Conservation (phyloP, 2,888 invertebrate species). For the Heliothis peltigera region DNA sequence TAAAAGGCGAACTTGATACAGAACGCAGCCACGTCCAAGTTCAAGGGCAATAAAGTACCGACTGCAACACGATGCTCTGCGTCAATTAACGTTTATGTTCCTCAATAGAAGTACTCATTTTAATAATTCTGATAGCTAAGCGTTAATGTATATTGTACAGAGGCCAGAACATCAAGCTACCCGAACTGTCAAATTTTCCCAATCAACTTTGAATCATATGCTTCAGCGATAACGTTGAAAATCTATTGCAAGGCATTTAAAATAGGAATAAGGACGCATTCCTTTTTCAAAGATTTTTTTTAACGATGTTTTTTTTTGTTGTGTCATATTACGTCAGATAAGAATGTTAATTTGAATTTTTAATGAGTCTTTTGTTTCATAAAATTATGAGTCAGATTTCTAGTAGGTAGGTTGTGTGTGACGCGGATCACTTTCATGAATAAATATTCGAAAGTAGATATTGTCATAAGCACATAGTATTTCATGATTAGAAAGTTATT, state of each 20-base stretch:
- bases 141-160: slow-evolving; percentile 18
- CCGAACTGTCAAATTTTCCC: no score
- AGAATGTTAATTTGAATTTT: slow-evolving; percentile 19
- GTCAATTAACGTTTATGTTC: slow-evolving; percentile 35
- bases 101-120: slow-evolving; percentile 3
- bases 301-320: slow-evolving; percentile 5
- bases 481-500: no score
- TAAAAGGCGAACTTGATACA: slow-evolving; percentile 63
- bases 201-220: no score
- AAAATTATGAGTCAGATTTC: background rate
- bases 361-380: background rate
- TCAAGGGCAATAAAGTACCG: slow-evolving; percentile 64
- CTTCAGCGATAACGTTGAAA: no score
- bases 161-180: no score
- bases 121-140: slow-evolving; percentile 1
- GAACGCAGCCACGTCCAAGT: slow-evolving; percentile 65
- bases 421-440: background rate
- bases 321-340: background rate
- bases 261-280: slow-evolving; percentile 15
- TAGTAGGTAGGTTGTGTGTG: background rate
- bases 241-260: no score
- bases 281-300: background rate
- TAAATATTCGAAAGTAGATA: slow-evolving; percentile 16
- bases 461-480: no score
- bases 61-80: slow-evolving; percentile 10